Evolutionary conservation across 2,888 invertebrate species (phyloP), one percentile per base, ranked within the genome.

Genomic region (Andrena camellia): DNA sequence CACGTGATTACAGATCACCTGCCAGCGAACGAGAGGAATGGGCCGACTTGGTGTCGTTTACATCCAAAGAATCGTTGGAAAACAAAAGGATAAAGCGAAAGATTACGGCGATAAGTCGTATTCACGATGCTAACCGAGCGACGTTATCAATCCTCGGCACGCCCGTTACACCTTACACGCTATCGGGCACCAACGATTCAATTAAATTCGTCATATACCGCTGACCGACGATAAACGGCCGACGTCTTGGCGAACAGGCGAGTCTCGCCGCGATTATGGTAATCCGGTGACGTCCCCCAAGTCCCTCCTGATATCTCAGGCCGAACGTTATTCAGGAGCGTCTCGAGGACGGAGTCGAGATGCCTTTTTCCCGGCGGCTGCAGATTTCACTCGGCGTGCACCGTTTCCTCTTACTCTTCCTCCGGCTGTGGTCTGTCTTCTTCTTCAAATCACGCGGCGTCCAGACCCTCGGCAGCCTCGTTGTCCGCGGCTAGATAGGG

Each of bases 261-360:
- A 85, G 76, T 77, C 48, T 73, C 62, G 48, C 78, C 64, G n/a
- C 78, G 86, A 86, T 88, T 88, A 89, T 86, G 88, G 86, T 89
- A 88, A 87, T 86, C 70, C 68, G 42, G 17, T 17, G 42, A 42
- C 68, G 70, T 78, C 78, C 23, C 31, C 64, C 72, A 63, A 72
- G 52, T 35, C 69, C 78, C 26, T 59, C 66, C 72, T 48, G 68
- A 83, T 74, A 69, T 76, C 29, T 79, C 70, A 23, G 57, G 48
- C 64, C 57, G 80, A 67, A 73, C 63, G 77, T 74, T 73, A 74
- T 63, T 70, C 72, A 70, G 17, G 70, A 75, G 68, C 67, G 71
- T 79, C 72, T 64, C 72, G 81, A 78, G 77, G 23, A 83, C 71
- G 64, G 35, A 62, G 78, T 73, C 69, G 54, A 48, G 63, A 72